A percentile compares a stretch with the other conserved stretches of the same genome.
These are phyloP conservation scores for Marmota flaviventris DNA, from an alignment of 2,113 vertebrate species.

Conservation along the genomic window DNA sequence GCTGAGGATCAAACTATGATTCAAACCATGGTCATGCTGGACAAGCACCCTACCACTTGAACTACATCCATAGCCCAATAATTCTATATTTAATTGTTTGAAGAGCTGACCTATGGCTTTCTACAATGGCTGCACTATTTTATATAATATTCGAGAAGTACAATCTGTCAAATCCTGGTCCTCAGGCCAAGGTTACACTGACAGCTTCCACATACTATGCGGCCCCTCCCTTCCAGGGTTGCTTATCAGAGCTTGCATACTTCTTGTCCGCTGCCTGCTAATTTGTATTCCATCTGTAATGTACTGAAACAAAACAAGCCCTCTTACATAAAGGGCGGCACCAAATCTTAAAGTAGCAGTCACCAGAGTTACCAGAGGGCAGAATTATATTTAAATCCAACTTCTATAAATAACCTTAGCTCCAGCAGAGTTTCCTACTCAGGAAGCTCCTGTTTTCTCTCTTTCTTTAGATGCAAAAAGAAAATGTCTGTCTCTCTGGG, in stretches of 20 bases:
- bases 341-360: slow-evolving; percentile 17
- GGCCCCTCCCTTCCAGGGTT: not conserved
- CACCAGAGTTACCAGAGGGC: slow-evolving; percentile 48
- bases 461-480: not conserved
- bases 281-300: not conserved
- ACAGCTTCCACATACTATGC: too few species aligned
- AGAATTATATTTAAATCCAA: slow-evolving; percentile 64
- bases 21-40: too few species aligned
- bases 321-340: not conserved
- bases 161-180: slow-evolving; percentile 22
- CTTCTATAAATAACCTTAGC: slow-evolving; percentile 47
- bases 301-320: not conserved
- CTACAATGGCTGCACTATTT: not conserved
- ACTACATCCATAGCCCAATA: not conserved
- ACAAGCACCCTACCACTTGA: too few species aligned
- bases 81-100: not conserved
- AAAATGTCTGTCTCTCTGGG: not conserved
- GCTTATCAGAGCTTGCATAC: not conserved
- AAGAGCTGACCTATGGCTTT: not conserved
- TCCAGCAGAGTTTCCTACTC: not conserved
- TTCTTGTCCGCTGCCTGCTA: not conserved
- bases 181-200: not conserved
- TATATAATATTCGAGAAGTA: not conserved
- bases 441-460: not conserved
- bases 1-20: too few species aligned